Evolutionary conservation across 35 echinoderm and acorn worm genomes (phyloP), one percentile per base, ranked within the genome.

Genomic region (Heliocidaris erythrogramma): DNA sequence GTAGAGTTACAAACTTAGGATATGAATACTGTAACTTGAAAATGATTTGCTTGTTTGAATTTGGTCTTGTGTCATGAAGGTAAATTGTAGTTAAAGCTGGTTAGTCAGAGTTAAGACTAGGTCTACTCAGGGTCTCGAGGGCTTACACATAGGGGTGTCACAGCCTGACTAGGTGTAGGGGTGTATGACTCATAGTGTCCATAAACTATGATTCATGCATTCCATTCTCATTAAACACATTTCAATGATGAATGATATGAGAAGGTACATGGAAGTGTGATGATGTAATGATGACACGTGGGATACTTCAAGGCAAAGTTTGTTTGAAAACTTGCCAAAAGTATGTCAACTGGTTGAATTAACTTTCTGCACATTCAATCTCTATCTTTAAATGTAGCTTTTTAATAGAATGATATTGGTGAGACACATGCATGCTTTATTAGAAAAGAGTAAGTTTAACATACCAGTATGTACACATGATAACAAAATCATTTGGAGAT

Each of bases 161-260:
- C n/a, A 24, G 27, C 65, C 27, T 27, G 65, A 78, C 27, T 78
- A 78, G 65, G 65, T 27, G 65, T 78, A 78, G 65, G 65, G 7
- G 27, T 27, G 65, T 78, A 78, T 78, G 65, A 78, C 65, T 78
- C 65, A 78, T 78, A 5, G 65, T 78, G 65, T 78, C 65, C 65
- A 78, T 78, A 78, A 78, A 78, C 65, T 78, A 78, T 78, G 65
- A 78, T 78, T 78, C 65, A 78, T 78, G 65, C 65, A 78, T 78
- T 78, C 52, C 52, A 56, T 13, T 56, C 52, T 56, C 65, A 78
- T 78, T 78, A 78, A 78, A 78, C 65, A 78, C 65, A 78, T 78
- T 78, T n/a, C n/a, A 78, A 78, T 78, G 65, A 78, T 78, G 65
- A 78, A 78, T 78, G 65, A 78, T 78, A 78, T 27, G 65, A 24